Evolutionary conservation across 2,797 vertebrate species (phyloP).

Genomic region (Enteromius radiatus): DNA sequence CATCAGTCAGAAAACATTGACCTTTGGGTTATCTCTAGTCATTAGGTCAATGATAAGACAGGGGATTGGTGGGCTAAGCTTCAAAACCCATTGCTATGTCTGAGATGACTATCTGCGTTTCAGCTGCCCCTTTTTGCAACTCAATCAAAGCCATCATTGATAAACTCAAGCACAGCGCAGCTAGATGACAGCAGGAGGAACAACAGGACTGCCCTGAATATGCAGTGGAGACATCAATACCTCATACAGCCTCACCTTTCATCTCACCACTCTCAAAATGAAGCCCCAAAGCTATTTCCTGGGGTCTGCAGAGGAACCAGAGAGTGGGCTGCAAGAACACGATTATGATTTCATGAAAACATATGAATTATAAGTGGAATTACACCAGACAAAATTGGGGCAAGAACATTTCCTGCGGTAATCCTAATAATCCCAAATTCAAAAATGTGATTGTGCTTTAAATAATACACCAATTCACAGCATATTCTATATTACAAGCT

Average conservation of each 20-base stretch:
- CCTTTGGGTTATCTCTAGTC: slow-evolving; percentile 15
- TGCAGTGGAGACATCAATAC: slow-evolving; percentile 64
- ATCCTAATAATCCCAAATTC: slow-evolving; percentile 22
- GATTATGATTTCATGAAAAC: slow-evolving; percentile 15
- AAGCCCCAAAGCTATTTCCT: slow-evolving; percentile 43
- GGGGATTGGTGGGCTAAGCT: not conserved
- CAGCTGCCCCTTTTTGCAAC: not conserved
- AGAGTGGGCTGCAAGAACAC: slow-evolving; percentile 5
- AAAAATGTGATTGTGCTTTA: slow-evolving; percentile 16
- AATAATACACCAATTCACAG: not conserved
- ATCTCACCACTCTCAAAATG: slow-evolving; percentile 66
- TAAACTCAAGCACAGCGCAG: slow-evolving; percentile 12
- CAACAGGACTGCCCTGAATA: slow-evolving; percentile 71
- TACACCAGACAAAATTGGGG: not conserved
- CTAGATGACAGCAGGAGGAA: slow-evolving; percentile 51
- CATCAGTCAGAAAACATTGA: slow-evolving; percentile 6
- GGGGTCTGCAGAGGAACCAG: slow-evolving; percentile 24
- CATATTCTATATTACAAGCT: slow-evolving; percentile 20
- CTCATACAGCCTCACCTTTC: slow-evolving; percentile 62
- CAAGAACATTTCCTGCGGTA: not conserved
- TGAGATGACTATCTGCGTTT: slow-evolving; percentile 12
- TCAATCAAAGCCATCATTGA: slow-evolving; percentile 44
- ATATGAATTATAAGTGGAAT: not conserved
- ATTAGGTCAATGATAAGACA: slow-evolving; percentile 28
- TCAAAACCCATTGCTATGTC: slow-evolving; percentile 14